Evolutionary conservation across 2,888 invertebrate species (phyloP).

Genomic region (Julus scanicus): DNA sequence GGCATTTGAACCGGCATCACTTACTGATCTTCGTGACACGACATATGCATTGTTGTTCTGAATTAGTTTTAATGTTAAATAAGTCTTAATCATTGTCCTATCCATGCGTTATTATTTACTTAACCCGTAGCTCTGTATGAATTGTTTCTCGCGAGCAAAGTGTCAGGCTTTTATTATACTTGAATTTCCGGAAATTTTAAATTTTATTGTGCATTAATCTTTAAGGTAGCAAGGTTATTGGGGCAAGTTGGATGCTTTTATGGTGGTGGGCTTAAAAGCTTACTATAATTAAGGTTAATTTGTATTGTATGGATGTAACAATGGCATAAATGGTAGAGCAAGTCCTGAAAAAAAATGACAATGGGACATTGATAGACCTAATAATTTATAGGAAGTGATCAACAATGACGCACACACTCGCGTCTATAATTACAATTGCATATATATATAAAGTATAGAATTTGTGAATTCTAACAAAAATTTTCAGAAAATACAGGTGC

Average conservation of each 20-base stretch:
- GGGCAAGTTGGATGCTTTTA: conserved; percentile 19
- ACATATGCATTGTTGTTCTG: conserved; percentile 19
- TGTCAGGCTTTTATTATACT: not conserved
- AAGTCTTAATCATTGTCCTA: conserved; percentile 10
- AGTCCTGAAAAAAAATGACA: conserved; percentile 2
- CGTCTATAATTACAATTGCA: not conserved
- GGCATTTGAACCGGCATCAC: not conserved
- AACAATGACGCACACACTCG: not conserved
- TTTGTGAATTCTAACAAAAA: not conserved
- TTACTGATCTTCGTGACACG: conserved; percentile 19
- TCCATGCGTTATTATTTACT: conserved; percentile 11
- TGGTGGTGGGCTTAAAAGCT: not conserved
- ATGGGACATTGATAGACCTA: conserved; percentile 19
- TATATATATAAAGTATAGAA: not conserved
- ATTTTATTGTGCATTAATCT: conserved; percentile 19
- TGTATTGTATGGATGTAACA: conserved; percentile 19
- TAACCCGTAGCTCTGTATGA: not conserved
- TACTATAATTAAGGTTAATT: conserved; percentile 19
- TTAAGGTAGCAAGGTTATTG: conserved; percentile 7
- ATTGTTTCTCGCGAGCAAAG: not conserved
- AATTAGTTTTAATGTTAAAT: conserved; percentile 8
- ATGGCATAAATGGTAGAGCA: not conserved
- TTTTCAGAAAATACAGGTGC: not conserved
- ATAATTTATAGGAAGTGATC: conserved; percentile 19
- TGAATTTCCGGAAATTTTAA: not conserved